A percentile compares a stretch with the other conserved stretches of the same genome.
Conservation (phyloP, 2,888 invertebrate species). For the Catocala nupta region DNA sequence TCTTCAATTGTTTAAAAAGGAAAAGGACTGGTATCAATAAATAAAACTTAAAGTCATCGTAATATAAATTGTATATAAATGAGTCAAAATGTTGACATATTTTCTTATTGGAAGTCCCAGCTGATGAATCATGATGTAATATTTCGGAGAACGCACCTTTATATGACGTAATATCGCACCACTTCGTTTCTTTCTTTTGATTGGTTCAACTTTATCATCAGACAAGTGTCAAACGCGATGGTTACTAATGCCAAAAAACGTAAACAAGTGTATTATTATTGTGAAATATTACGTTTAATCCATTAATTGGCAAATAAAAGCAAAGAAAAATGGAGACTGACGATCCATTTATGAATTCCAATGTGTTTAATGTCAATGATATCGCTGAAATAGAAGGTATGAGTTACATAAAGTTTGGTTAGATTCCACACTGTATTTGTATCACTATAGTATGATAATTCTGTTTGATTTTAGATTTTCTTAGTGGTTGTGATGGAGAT, state of each 20-base stretch:
- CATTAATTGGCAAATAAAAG: slow-evolving; percentile 23
- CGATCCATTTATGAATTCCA: slow-evolving; percentile 78
- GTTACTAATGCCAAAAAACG: slow-evolving; percentile 64
- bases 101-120: too few relatives aligned
- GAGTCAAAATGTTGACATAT: too few relatives aligned
- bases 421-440: slow-evolving; percentile 1
- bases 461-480: slow-evolving; percentile 85
- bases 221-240: slow-evolving; percentile 70
- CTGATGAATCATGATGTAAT: not conserved
- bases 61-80: too few relatives aligned
- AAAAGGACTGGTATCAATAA: too few relatives aligned
- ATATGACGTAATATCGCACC: slow-evolving; percentile 88
- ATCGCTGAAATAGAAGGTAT: slow-evolving; percentile 91
- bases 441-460: slow-evolving; percentile 35
- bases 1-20: too few relatives aligned
- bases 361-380: slow-evolving; percentile 90
- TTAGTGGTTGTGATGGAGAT: slow-evolving; percentile 90
- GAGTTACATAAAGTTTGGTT: slow-evolving; percentile 30
- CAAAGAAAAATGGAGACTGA: slow-evolving; percentile 70
- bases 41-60: too few relatives aligned
- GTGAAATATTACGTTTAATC: slow-evolving; percentile 28
- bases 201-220: slow-evolving; percentile 82
- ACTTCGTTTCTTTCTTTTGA: slow-evolving; percentile 80
- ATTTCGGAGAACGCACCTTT: slow-evolving; percentile 25
- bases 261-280: slow-evolving; percentile 69